A percentile compares a stretch with the other conserved stretches of the same genome.
Conservation (phyloP, 2,113 vertebrate genomes). For the Melospiza georgiana region DNA sequence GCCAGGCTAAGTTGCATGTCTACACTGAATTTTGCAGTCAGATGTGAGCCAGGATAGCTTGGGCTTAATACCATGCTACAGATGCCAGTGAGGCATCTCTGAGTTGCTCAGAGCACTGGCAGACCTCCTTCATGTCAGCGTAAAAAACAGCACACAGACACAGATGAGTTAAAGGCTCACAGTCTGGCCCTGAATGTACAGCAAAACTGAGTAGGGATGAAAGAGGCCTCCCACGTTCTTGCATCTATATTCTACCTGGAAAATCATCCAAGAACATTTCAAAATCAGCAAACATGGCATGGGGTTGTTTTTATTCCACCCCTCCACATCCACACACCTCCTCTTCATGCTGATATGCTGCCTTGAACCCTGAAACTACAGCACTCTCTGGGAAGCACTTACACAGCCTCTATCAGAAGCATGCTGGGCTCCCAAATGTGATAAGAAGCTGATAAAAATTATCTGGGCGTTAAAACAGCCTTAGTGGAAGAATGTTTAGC, state of each 20-base stretch:
- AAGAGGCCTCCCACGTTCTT: conserved; percentile 4
- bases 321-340: conserved; percentile 29
- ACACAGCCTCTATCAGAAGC: conserved; percentile 50
- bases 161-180: neutral
- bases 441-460: conserved; percentile 70
- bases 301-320: conserved; percentile 46
- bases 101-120: neutral
- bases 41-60: conserved; percentile 31
- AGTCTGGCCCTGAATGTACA: neutral
- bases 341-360: conserved; percentile 49
- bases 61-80: neutral
- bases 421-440: conserved; percentile 54
- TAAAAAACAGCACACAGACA: neutral
- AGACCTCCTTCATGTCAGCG: neutral
- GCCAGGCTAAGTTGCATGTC: conserved; percentile 35
- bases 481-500: conserved; percentile 52
- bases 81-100: neutral
- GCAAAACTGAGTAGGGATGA: neutral
- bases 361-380: conserved; percentile 59
- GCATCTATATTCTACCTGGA: conserved; percentile 50
- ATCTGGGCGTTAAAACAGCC: conserved; percentile 49
- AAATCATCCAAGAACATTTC: conserved; percentile 49
- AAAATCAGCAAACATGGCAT: conserved; percentile 56
- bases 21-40: conserved; percentile 56
- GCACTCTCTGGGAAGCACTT: conserved; percentile 38